Evolutionary conservation across 2,113 vertebrate species (phyloP), one percentile per base, ranked within the genome.

Genomic region (Boleophthalmus pectinirostris): DNA sequence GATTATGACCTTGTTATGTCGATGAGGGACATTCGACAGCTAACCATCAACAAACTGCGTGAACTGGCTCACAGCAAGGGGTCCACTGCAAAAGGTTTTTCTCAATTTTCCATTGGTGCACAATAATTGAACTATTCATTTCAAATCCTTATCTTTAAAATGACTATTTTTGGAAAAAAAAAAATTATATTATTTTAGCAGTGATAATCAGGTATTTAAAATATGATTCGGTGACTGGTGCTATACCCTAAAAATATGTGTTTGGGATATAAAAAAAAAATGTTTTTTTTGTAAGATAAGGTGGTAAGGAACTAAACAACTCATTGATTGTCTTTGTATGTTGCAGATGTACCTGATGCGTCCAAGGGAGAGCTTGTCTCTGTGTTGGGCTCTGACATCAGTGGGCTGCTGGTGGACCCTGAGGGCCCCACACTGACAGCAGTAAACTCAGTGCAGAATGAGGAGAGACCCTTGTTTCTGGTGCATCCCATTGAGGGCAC

Each of bases 401-500:
- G 82, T 46, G 88, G 88, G 35, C 82, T 99, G 35, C 79, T 99
- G 69, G 96, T 99, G 66, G 95, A 96, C 89, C 97, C 96, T 0
- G 92, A 93, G 16, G 92, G 86, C 15, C 95, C 96, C 8, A 97
- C 96, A 0, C 70, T 98, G 70, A 90, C 81, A 0, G 88, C 77
- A 0, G 94, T 99, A 70, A 99, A 99, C 67, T 72, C 92, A 0
- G 91, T 97, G 5, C 93, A 97, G 88, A 96, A 90, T 86, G 89
- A 89, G 0, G 96, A 97, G 78, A 90, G 93, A 10, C 95, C 97
- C 0, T 92, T 99, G 15, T 98, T 99, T 90, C 90, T 99, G 51
- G 87, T 99, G 58, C 98, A 99, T 70, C 95, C 98, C 35, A 98
- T 99, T 0, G 98, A 99, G 83, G 98, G 98, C 85, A 97, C 97